Base-by-base conservation (phyloP, 2,113 vertebrate species). In the Toxotes chatareus region DNA sequence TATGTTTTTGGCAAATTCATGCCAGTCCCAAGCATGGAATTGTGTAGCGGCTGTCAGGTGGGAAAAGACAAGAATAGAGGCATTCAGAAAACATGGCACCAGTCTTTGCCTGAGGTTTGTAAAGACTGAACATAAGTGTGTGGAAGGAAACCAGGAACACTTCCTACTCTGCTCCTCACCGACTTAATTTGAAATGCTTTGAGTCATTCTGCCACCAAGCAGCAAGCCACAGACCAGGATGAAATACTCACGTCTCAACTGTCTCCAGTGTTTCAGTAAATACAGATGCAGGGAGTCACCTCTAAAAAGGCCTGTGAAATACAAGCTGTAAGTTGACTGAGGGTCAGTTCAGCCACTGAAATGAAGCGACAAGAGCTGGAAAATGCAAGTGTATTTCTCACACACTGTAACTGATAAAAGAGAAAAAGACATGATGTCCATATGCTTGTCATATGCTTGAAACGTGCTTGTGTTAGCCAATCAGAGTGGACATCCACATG, bases 1-100 rank as follows among this genome's bases (percentile, higher is more conserved):
- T 1, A 27, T 27, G 27, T 67, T 65, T 75, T 61, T 7, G 6
- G 0, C 21, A 47, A 69, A 80, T 65, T 69, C 42, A 64, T 32
- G 64, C 49, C 83, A 51, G 60, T 63, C 6, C 16, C n/a, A 17
- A 78, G 63, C 44, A 16, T 67, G 65, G 86, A 83, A 89, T 57
- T 64, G 62, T 69, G 80, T 47, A 27, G 21, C n/a, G 36, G 13
- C 82, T 85, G 79, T 85, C 74, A 76, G 34, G 49, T 53, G 9
- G 51, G 49, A 65, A 67, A 53, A 53, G 75, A 82, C 79, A 85
- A 76, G 80, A 68, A 66, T 46, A 23, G 7, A 59, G 47, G 36
- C 57, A 38, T 72, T 66, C 49, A 49, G 61, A 65, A 66, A 84
- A 86, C 88, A 86, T 84, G 82, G 78, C 68, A 87, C 8, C 70